Base-by-base conservation (phyloP, 2,888 invertebrate species). In the Xestobium rufovillosum region DNA sequence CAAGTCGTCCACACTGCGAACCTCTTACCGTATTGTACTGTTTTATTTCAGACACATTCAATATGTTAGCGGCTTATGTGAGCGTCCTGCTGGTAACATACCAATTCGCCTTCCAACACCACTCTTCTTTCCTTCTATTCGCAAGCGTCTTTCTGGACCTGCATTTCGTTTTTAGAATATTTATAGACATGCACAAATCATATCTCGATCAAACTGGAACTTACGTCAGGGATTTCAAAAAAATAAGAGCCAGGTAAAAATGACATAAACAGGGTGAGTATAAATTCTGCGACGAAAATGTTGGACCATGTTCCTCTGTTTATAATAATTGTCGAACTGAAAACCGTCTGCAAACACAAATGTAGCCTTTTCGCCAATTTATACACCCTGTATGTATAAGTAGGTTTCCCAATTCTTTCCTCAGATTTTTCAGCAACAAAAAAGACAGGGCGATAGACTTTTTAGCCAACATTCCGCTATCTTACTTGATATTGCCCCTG, bases 171-270 rank as follows among this genome's bases (percentile, higher is more conserved):
- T 67, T 68, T 41, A 71, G 71, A 53, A 39, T 61, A 1, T 70
- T 71, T 45, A 45, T 72, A 39, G 71, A 71, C 36, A 34, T 70
- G 9, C 71, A 72, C 46, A 61, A 63, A 14, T 70, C 71, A 0
- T 70, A 67, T 34, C 64, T 70, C 59, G 70, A 71, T 45, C 56
- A 68, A 55, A 70, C 70, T 40, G 70, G 71, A 14, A 70, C 70
- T 43, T 71, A 69, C 42, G 60, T 71, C 6, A n/a, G 6, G 23
- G 23, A 19, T 19, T 8, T 8, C 6, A 19, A 19, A n/a, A 19
- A 19, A n/a, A 19, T 19, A 19, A 19, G 23, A n/a, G 6, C 23
- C 6, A 19, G 6, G 23, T 19, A 8, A 19, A n/a, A 8, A n/a
- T 19, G 6, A 19, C 23, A 19, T 8, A 8, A 19, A 19, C 6